These are phyloP conservation scores for Cyanocitta stelleri DNA, from an alignment of 2,113 vertebrate genomes.

Conservation along the genomic window DNA sequence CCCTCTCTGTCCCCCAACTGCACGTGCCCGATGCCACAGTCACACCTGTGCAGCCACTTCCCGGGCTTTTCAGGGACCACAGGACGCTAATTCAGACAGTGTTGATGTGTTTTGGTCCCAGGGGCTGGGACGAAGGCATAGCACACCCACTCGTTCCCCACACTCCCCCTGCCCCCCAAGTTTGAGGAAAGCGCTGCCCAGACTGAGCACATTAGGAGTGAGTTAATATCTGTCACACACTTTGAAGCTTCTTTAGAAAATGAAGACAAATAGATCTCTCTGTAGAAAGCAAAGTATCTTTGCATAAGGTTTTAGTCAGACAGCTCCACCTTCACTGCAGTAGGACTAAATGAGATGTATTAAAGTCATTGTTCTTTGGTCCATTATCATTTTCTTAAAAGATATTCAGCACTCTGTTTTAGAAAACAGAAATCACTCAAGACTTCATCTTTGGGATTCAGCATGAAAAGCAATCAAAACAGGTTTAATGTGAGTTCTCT, in stretches of 20 bases:
- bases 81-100: too few species aligned
- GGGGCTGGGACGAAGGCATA: not conserved
- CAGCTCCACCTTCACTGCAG: not conserved
- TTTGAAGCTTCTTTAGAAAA: not conserved
- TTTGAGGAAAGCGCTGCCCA: not conserved
- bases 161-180: fast-evolving
- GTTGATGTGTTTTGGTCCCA: not conserved
- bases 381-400: not conserved
- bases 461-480: not conserved
- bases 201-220: not conserved
- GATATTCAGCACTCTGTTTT: not conserved
- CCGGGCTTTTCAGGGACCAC: not conserved
- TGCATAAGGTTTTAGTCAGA: not conserved
- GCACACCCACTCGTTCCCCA: not conserved
- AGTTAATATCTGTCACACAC: not conserved
- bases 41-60: not conserved
- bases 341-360: not conserved
- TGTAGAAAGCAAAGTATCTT: not conserved
- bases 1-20: not conserved
- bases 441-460: not conserved
- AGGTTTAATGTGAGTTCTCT: not conserved
- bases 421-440: not conserved
- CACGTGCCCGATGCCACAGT: fast-evolving
- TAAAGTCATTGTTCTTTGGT: not conserved
- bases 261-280: not conserved